phyloP scores from a whole-genome alignment of 1,140 invertebrate genomes.

The Cotesia glomerata region DNA sequence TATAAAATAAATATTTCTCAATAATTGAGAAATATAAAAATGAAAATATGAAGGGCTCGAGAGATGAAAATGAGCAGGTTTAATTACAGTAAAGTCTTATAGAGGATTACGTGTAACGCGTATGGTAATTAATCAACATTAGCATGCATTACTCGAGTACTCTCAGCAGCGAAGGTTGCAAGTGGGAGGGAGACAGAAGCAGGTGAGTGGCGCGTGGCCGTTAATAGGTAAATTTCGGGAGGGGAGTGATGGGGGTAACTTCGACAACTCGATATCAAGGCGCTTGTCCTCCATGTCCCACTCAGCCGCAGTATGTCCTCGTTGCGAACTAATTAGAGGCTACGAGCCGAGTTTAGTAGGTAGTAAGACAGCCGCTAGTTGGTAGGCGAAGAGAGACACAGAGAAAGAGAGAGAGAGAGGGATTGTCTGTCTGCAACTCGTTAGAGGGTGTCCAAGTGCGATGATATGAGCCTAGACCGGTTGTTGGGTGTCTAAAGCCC shows the following conservation, averaged over 20 bases:
- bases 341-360: not conserved
- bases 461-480: not conserved
- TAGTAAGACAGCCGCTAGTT: not conserved
- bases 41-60: no score
- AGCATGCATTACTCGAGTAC: slow-evolving; percentile 45
- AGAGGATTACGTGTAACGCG: slow-evolving; percentile 33
- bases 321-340: slow-evolving; percentile 35
- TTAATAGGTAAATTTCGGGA: slow-evolving; percentile 39
- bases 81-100: not conserved
- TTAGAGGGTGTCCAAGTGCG: not conserved
- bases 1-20: no score
- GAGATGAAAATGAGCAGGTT: no score
- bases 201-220: slow-evolving; percentile 24
- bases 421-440: not conserved
- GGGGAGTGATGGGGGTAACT: slow-evolving; percentile 15
- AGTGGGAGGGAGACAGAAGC: slow-evolving; percentile 16
- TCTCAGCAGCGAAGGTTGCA: slow-evolving; percentile 9
- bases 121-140: slow-evolving; percentile 47
- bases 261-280: slow-evolving; percentile 37
- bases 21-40: no score
- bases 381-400: not conserved
- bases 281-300: slow-evolving; percentile 15
- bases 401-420: not conserved
- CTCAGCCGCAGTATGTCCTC: slow-evolving; percentile 20
- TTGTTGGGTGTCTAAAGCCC: not conserved